Evolutionary conservation across 2,113 vertebrate genomes (phyloP), one percentile per base, ranked within the genome.

Genomic region (Oryzias curvinotus): DNA sequence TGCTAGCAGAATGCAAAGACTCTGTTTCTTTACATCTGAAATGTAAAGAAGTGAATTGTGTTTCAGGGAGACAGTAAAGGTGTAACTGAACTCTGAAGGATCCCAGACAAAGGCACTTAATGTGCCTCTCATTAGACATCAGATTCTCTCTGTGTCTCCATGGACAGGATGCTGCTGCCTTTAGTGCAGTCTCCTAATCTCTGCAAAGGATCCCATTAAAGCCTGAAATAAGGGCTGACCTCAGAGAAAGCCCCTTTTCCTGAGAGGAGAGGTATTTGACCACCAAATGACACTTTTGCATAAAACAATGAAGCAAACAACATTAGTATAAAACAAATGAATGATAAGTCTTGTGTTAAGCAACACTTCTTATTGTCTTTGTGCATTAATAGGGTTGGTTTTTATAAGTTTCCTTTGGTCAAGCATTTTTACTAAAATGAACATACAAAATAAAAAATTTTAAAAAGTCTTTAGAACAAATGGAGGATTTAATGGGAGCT

Each of bases 31-130:
- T 73, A 75, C 74, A 56, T 68, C 47, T 77, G 47, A 75, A 74
- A 69, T 78, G 57, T 65, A 54, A 70, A 66, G 46, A 17, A 59
- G 65, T 18, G 7, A 43, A 52, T 47, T 67, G 49, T 44, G 46
- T 47, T 62, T 63, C 14, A 59, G 53, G 58, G 54, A 14, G 16
- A 57, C 19, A 56, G 52, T 46, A 46, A 10, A 75, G 68, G 58
- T 73, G 78, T 53, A 76, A 71, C n/a, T 74, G 77, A 72, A 77
- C 68, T 57, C 71, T 57, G 71, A 72, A 75, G 77, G 62, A 23
- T 81, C 62, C 49, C 73, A 87, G 79, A 84, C 68, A 76, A 73
- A 75, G 79, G 71, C 75, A 65, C 74, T 82, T 79, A 77, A 82
- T 76, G 75, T 73, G 74, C 28, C 60, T 48, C 60, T 86, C 78